Percentiles rank a stretch among this genome's conserved stretches.
These are phyloP conservation scores for Monochamus alternatus DNA, from an alignment of 2,888 invertebrate genomes.

Conservation along the genomic window DNA sequence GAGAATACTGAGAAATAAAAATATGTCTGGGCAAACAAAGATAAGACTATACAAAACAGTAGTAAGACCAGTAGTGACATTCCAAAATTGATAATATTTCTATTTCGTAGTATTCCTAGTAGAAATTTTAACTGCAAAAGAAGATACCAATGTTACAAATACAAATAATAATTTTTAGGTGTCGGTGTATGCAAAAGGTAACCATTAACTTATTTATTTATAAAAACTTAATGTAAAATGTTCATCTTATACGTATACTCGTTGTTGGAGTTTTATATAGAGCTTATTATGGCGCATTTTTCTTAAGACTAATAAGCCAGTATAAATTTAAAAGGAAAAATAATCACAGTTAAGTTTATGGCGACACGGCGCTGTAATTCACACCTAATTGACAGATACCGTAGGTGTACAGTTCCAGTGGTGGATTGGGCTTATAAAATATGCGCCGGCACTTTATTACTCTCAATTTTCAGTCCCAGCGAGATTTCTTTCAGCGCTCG, in stretches of 20 bases:
- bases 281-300: constrained; percentile 47
- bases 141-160: too few species aligned
- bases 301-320: constrained; percentile 50
- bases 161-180: too few species aligned
- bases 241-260: neutral
- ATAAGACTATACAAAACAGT: too few species aligned
- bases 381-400: constrained; percentile 70
- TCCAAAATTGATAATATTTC: too few species aligned
- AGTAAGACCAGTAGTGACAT: too few species aligned
- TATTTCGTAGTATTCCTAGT: too few species aligned
- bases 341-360: constrained; percentile 57
- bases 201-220: too few species aligned
- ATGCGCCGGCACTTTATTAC: constrained; percentile 70
- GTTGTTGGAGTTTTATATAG: constrained; percentile 39
- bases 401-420: constrained; percentile 68
- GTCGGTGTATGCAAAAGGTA: too few species aligned
- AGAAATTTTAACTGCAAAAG: too few species aligned
- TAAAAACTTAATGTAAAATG: too few species aligned
- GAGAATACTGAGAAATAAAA: too few species aligned
- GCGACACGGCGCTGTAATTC: constrained; percentile 66
- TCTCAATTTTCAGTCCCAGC: constrained; percentile 69
- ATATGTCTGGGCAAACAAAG: too few species aligned
- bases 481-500: constrained; percentile 66
- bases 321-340: constrained; percentile 58
- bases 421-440: constrained; percentile 64